Evolutionary conservation across 1,140 invertebrate species (phyloP).

Genomic region (Hyles vespertilio): DNA sequence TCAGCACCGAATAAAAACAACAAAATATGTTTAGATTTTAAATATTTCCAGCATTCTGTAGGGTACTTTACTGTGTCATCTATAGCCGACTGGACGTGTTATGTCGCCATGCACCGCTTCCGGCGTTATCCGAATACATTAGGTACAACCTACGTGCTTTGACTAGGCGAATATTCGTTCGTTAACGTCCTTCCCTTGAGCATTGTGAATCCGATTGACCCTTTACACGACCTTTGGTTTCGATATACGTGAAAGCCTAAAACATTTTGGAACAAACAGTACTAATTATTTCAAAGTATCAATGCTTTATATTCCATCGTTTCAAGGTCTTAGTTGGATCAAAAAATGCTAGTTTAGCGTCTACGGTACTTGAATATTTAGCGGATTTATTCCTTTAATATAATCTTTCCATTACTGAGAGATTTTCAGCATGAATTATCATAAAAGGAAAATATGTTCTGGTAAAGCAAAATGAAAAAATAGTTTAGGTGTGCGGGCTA

Average conservation of each 20-base stretch:
- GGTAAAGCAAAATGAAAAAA: no score
- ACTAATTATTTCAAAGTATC: no score
- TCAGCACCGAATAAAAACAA: no score
- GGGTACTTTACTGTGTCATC: neutral
- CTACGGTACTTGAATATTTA: no score
- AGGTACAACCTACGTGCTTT: constrained; percentile 35
- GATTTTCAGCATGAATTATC: no score
- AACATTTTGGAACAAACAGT: neutral
- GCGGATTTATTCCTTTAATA: no score
- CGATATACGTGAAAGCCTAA: neutral
- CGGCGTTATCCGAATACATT: constrained; percentile 45
- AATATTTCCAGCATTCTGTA: neutral
- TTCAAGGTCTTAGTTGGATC: no score
- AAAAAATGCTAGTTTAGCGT: no score
- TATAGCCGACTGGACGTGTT: constrained; percentile 24
- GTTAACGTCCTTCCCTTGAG: constrained; percentile 19
- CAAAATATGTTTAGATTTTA: neutral
- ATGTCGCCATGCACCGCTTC: constrained; percentile 32
- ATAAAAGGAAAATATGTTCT: no score
- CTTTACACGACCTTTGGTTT: constrained; percentile 9
- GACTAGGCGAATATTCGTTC: constrained; percentile 28
- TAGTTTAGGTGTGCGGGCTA: no score
- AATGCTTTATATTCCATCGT: no score
- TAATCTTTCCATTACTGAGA: no score
- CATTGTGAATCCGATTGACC: constrained; percentile 16